Base-by-base conservation (phyloP, 2,797 vertebrate species). In the Podargus strigoides region DNA sequence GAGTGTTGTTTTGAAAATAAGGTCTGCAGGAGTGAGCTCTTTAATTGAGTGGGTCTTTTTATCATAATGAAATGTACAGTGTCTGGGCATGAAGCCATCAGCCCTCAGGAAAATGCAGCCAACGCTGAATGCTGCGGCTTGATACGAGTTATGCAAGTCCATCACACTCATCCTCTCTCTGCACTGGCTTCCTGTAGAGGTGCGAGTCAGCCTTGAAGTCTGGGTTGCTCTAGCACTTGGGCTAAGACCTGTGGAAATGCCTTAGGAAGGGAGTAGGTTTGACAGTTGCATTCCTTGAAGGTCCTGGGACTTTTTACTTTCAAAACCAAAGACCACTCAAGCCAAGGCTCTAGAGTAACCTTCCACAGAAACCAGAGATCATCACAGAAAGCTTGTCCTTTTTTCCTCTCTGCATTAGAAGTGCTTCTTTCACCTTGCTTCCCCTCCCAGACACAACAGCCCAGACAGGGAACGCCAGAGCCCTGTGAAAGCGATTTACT, bases 11-110 rank as follows among this genome's bases (percentile, higher is more conserved):
- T 93, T 84, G 63, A 81, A 95, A 95, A 81, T 53, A 91, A 88
- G 34, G 49, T 34, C 75, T 94, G n/a, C 55, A 82, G 74, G 89
- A 95, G 52, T 67, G 63, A 94, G 41, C 67, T 77, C 74, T 76
- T 81, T 88, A 95, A 89, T 53, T 85, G 90, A 96, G 26, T 89
- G 37, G 41, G 37, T 93, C 60, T 94, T 93, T 86, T 88, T 84
- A 88, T 73, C 76, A 16, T 90, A 88, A 93, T 94, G 90, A 93
- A 95, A 86, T 60, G 69, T 89, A 74, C 89, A 53, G 30, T 67
- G 59, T 69, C 94, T 95, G 94, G 94, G 94, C 92, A 84, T 11
- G 44, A 89, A 92, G 92, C 94, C 94, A 95, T 92, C 82, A 87
- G 44, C 79, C 77, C 83, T 88, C 77, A 77, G 92, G 89, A 94